Conservation (phyloP, 2,888 invertebrate genomes). For the Nezara viridula region DNA sequence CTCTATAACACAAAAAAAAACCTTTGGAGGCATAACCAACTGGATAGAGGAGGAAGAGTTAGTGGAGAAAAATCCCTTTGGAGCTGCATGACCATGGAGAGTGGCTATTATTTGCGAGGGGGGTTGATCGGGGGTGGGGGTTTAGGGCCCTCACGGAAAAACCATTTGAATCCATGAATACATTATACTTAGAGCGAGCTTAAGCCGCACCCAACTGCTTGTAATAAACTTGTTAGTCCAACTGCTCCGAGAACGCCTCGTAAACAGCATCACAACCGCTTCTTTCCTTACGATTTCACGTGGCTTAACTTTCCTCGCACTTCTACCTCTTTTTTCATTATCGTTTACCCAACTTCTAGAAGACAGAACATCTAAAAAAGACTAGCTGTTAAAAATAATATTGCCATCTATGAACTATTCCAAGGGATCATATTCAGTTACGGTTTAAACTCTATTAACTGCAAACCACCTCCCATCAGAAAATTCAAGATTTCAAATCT, state of each 20-base stretch:
- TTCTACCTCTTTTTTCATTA: neutral
- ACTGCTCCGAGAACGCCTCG: constrained; percentile 30
- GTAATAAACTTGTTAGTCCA: constrained; percentile 57
- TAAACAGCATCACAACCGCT: constrained; percentile 50
- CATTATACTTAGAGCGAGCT: constrained; percentile 53
- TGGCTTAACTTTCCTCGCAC: neutral
- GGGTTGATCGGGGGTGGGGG: constrained; percentile 10
- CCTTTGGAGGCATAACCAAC: neutral
- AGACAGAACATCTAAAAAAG: neutral
- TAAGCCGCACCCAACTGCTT: constrained; percentile 51
- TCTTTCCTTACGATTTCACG: neutral
- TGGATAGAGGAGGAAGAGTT: neutral
- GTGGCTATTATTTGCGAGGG: constrained; percentile 50
- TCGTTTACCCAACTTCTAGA: neutral
- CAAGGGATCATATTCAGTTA: too few relatives aligned
- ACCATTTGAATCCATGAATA: constrained; percentile 58
- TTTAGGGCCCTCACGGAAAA: constrained; percentile 46
- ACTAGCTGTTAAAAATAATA: neutral
- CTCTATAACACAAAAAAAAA: neutral
- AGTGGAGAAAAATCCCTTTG: neutral
- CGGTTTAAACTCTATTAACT: too few relatives aligned
- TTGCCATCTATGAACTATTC: too few relatives aligned
- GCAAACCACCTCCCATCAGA: too few relatives aligned
- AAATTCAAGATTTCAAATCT: too few relatives aligned
- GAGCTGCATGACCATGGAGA: constrained; percentile 3